phyloP scores from a whole-genome alignment of 2,888 invertebrate species.

The Marasmarcha lunaedactyla region DNA sequence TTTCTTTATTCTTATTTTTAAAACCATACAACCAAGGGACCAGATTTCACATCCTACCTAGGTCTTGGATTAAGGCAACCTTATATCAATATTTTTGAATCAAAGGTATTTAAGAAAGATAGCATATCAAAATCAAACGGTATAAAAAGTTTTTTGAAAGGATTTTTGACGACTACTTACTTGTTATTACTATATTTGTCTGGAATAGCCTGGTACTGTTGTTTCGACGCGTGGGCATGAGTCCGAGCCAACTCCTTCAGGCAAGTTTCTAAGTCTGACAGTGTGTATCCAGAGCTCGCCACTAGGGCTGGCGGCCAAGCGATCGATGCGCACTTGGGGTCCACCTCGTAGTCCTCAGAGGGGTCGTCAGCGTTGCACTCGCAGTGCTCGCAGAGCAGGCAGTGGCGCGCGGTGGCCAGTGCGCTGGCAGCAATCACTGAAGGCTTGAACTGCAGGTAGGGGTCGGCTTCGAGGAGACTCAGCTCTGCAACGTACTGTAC shows the following conservation, averaged over 20 bases:
- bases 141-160: too few species aligned
- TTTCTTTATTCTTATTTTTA: too few species aligned
- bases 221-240: conserved; percentile 74
- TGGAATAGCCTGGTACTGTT: conserved; percentile 85
- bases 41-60: too few species aligned
- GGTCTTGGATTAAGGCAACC: too few species aligned
- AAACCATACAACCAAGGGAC: too few species aligned
- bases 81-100: too few species aligned
- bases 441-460: conserved; percentile 84
- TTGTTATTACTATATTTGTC: conserved; percentile 89
- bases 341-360: not conserved
- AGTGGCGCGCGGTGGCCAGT: conserved; percentile 84
- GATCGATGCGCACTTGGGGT: conserved; percentile 24
- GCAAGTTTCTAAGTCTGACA: conserved; percentile 73
- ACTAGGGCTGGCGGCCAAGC: conserved; percentile 78
- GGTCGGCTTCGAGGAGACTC: conserved; percentile 87
- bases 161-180: too few species aligned
- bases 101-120: too few species aligned
- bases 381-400: conserved; percentile 59
- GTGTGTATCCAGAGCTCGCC: conserved; percentile 75
- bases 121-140: too few species aligned
- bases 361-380: conserved; percentile 8
- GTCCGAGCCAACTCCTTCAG: conserved; percentile 77
- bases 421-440: conserved; percentile 86
- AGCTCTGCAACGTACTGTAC: conserved; percentile 85